These are phyloP conservation scores for Platichthys stellatus DNA, from an alignment of 2,113 vertebrate species.

Conservation along the genomic window DNA sequence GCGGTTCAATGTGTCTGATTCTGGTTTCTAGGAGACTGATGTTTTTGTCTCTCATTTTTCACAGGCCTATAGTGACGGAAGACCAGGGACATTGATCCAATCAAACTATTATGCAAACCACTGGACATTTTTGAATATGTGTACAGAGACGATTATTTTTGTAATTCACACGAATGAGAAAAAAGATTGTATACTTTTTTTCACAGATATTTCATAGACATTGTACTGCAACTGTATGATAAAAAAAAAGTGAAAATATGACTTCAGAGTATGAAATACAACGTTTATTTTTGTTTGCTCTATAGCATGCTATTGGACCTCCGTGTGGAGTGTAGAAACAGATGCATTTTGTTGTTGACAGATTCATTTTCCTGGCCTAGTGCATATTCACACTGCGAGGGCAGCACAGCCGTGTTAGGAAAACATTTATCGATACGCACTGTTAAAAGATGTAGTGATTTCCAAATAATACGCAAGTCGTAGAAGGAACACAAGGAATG, in stretches of 20 bases:
- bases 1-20: constrained; percentile 72
- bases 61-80: constrained; percentile 81
- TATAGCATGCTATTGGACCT: constrained; percentile 77
- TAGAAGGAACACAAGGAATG: constrained; percentile 63
- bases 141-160: constrained; percentile 82
- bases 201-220: constrained; percentile 78
- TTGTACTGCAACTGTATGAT: constrained; percentile 71
- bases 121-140: constrained; percentile 83
- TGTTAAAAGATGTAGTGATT: constrained; percentile 52
- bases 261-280: constrained; percentile 71
- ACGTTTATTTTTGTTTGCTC: constrained; percentile 73
- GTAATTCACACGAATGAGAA: constrained; percentile 69
- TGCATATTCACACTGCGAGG: constrained; percentile 51
- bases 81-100: constrained; percentile 69
- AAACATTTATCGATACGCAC: constrained; percentile 50
- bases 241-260: constrained; percentile 63
- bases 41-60: constrained; percentile 72
- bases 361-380: constrained; percentile 51
- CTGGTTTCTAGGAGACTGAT: constrained; percentile 77
- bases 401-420: constrained; percentile 63
- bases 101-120: constrained; percentile 84
- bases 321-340: constrained; percentile 50
- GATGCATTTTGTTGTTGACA: constrained; percentile 66
- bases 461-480: constrained; percentile 32
- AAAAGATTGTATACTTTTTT: constrained; percentile 83